Evolutionary conservation across 2,113 vertebrate genomes (phyloP).

Genomic region (Athene noctua): DNA sequence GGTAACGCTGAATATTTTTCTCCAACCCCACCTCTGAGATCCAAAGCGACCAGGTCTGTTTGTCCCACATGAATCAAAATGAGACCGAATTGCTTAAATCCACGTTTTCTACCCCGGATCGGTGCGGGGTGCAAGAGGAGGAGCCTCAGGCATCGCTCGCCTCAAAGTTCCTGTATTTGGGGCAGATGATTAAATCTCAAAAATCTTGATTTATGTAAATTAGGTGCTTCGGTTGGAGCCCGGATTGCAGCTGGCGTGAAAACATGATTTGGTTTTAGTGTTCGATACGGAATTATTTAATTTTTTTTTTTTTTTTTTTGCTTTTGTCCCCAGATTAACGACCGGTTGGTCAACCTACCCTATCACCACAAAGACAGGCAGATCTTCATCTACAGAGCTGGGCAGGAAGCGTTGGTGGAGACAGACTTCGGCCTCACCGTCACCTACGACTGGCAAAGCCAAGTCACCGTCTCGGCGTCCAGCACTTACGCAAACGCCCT

Average conservation of each 20-base stretch:
- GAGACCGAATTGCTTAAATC: background rate
- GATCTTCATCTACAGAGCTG: conserved; percentile 58
- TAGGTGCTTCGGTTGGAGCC: too few species aligned
- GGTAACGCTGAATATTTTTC: background rate
- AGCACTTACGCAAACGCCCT: conserved; percentile 68
- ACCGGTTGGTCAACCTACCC: conserved; percentile 70
- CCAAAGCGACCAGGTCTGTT: too few species aligned
- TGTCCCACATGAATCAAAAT: fast-evolving
- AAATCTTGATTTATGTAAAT: fast-evolving
- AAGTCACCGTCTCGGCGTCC: conserved; percentile 62
- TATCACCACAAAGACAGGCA: background rate
- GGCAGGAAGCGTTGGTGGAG: conserved; percentile 40
- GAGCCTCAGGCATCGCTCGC: background rate
- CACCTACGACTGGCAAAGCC: conserved; percentile 72
- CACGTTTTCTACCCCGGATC: background rate
- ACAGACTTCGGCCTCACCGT: conserved; percentile 75
- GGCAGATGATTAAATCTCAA: too few species aligned
- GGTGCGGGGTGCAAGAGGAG: fast-evolving
- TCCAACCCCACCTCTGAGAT: fast-evolving
- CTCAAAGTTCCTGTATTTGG: background rate
- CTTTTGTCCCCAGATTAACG: conserved; percentile 48
- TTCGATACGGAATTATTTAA: too few species aligned
- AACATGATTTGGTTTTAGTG: background rate
- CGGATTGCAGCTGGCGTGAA: background rate
- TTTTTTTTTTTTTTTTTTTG: too few species aligned